Conservation (phyloP, 2,113 vertebrate species). For the Microcebus lehilahytsara region DNA sequence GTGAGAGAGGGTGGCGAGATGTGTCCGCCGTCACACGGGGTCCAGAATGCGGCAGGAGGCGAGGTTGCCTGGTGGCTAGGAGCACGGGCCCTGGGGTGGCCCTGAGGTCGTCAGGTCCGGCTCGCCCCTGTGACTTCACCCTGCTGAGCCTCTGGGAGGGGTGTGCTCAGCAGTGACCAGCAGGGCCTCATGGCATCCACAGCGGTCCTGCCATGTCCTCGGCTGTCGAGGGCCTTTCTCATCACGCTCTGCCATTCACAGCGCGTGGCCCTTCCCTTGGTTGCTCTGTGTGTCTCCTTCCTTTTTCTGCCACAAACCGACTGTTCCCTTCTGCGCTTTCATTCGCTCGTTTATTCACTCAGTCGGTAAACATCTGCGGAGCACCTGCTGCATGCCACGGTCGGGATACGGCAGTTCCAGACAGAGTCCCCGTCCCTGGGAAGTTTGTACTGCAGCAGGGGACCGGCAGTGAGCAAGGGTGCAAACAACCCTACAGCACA, state of each 20-base stretch:
- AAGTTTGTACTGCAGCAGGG: neutral
- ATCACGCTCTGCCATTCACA: neutral
- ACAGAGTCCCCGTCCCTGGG: neutral
- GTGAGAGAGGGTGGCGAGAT: neutral
- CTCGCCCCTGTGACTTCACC: fast-evolving
- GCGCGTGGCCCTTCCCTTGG: neutral
- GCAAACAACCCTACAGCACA: fast-evolving
- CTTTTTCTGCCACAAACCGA: neutral
- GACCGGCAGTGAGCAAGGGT: neutral
- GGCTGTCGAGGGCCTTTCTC: neutral
- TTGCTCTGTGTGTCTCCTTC: neutral
- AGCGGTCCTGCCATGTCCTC: neutral
- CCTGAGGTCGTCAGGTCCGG: neutral
- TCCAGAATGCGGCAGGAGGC: neutral
- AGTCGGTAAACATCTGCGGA: neutral
- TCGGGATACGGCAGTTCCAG: neutral
- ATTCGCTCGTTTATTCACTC: neutral
- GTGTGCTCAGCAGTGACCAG: neutral
- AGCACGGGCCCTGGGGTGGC: neutral
- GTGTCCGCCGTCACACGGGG: fast-evolving
- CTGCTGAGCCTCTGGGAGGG: neutral
- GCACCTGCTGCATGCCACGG: neutral
- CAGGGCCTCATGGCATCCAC: neutral
- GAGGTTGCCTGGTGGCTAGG: neutral
- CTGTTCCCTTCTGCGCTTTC: neutral